phyloP scores from a whole-genome alignment of 1,140 invertebrate species.

The Cepaea nemoralis region DNA sequence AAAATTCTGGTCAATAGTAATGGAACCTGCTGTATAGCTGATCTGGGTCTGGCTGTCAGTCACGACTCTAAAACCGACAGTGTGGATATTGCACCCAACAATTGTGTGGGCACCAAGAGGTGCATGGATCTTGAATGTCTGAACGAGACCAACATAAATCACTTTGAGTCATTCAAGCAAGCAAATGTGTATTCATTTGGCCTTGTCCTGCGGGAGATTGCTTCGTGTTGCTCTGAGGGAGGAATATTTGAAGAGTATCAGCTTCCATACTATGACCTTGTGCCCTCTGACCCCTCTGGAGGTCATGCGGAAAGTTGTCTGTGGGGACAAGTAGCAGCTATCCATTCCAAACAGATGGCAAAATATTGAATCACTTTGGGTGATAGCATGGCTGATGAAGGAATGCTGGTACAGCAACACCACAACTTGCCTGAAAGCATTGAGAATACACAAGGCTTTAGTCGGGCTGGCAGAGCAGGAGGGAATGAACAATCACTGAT shows the following conservation, averaged over 20 bases:
- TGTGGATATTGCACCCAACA: constrained; percentile 92
- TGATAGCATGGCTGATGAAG: too few relatives aligned
- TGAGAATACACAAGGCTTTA: too few relatives aligned
- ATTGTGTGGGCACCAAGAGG: constrained; percentile 92
- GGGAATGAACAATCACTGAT: too few relatives aligned
- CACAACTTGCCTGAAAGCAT: too few relatives aligned
- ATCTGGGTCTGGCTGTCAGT: constrained; percentile 80
- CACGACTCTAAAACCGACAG: constrained; percentile 85
- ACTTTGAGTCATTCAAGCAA: constrained; percentile 94
- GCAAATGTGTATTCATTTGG: constrained; percentile 96
- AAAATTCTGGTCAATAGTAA: constrained; percentile 96
- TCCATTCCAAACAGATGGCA: constrained; percentile 69
- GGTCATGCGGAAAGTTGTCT: constrained; percentile 70
- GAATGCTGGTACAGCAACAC: too few relatives aligned
- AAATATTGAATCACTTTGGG: too few relatives aligned
- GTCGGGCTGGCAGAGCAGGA: too few relatives aligned
- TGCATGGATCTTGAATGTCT: constrained; percentile 94
- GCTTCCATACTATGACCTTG: constrained; percentile 69
- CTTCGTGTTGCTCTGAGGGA: constrained; percentile 77
- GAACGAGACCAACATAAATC: constrained; percentile 82
- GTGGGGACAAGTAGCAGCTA: constrained; percentile 65
- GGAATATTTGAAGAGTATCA: constrained; percentile 68
- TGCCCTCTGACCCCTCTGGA: constrained; percentile 71
- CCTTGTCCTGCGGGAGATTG: constrained; percentile 94
- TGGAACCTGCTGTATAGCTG: constrained; percentile 93